These are phyloP conservation scores for Cliona cf. orientalis DNA, from an alignment of 37 sponge, comb jelly and placozoan species.

Conservation along the genomic window DNA sequence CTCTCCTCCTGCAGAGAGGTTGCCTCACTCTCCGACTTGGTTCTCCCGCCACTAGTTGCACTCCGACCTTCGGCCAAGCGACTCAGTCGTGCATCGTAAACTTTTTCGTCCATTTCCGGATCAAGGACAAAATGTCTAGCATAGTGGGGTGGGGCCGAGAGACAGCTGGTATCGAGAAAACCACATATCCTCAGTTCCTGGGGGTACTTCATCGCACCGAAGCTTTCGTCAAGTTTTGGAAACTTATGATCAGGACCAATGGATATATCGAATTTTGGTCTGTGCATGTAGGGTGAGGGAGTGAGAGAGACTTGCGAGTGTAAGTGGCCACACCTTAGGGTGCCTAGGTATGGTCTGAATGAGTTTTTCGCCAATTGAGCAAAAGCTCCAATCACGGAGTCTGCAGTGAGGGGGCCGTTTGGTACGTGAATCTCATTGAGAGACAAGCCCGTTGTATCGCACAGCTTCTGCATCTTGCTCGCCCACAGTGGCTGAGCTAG, in stretches of 20 bases:
- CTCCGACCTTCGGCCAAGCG: too few relatives aligned
- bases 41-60: too few relatives aligned
- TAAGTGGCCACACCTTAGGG: conserved; percentile 76
- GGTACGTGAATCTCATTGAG: conserved; percentile 46
- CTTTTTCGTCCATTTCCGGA: conserved; percentile 12
- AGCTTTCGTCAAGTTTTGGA: conserved; percentile 37
- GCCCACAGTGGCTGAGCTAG: conserved; percentile 10
- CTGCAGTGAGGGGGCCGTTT: conserved; percentile 14
- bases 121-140: conserved; percentile 82
- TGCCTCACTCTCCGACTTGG: background rate
- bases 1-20: conserved; percentile 21
- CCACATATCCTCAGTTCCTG: conserved; percentile 78
- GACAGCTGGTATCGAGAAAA: conserved; percentile 53
- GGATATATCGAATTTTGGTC: conserved; percentile 30
- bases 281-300: conserved; percentile 70
- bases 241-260: conserved; percentile 9
- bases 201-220: conserved; percentile 46
- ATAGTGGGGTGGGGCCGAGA: conserved; percentile 68
- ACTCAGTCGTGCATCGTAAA: background rate
- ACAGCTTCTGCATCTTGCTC: conserved; percentile 28
- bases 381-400: conserved; percentile 54
- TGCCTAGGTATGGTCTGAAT: conserved; percentile 64
- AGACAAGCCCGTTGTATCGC: conserved; percentile 27
- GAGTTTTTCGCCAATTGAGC: conserved; percentile 36
- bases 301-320: conserved; percentile 56